Evolutionary conservation across 2,888 invertebrate species (phyloP), one percentile per base, ranked within the genome.

Genomic region (Polydrusus cervinus): DNA sequence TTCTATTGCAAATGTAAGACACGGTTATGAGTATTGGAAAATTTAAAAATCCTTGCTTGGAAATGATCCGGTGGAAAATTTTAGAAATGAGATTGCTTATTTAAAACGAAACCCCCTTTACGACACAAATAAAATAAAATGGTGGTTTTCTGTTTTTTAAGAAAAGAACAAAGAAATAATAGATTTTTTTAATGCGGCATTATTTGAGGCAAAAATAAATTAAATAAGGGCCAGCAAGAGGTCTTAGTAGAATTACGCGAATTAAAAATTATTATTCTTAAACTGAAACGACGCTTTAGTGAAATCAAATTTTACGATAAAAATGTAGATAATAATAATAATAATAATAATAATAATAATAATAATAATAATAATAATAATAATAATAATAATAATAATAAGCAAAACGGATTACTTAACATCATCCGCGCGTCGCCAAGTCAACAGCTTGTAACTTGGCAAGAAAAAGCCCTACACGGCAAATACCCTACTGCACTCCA

Each of bases 111-210:
- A 66, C 30, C 30, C 49, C 7, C 30, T 66, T 16, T n/a, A n/a
- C n/a, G 51, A n/a, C 51, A n/a, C n/a, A n/a, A n/a, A n/a, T n/a
- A n/a, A n/a, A n/a, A n/a, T n/a, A n/a, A n/a, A n/a, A n/a, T n/a
- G 66, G 51, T 51, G 51, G 51, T 66, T 51, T 30, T n/a, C n/a
- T 47, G 30, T n/a, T 66, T 51, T 66, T 66, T 14, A 66, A 51
- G 30, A 66, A 51, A 14, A 20, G 66, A 14, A 30, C 18, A 16
- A 43, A 66, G 30, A 66, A 16, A 66, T 30, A 11, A 3, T 66
- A 13, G 30, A 66, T 9, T 66, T 51, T 51, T 49, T 51, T 25
- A 14, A 51, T 25, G 7, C 66, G n/a, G 51, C 51, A 1, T n/a
- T 66, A 14, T 47, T 34, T 30, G 13, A 51, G n/a, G 51, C 49